phyloP scores from a whole-genome alignment of 2,797 vertebrate species.

The Acipenser oxyrinchus region DNA sequence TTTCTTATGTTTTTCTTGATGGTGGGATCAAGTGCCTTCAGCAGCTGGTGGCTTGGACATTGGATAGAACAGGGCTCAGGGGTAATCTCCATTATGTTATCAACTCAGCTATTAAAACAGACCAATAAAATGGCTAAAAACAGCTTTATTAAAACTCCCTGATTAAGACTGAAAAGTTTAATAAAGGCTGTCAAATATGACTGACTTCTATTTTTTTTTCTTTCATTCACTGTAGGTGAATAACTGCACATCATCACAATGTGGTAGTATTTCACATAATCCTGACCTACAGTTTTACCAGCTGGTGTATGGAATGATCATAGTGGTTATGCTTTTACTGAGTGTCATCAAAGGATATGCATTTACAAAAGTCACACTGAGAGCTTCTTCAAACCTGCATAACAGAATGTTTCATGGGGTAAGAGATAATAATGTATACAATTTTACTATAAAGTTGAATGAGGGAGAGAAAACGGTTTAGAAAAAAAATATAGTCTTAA shows the following conservation, averaged over 20 bases:
- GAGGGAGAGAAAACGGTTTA: neutral
- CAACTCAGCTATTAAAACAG: neutral
- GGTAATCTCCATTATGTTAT: slow-evolving; percentile 41
- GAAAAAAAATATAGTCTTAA: neutral
- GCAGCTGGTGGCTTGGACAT: slow-evolving; percentile 69
- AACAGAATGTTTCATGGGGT: slow-evolving; percentile 64
- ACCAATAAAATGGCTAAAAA: too few relatives aligned
- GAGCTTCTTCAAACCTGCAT: slow-evolving; percentile 52
- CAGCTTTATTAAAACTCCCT: too few relatives aligned
- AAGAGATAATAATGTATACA: slow-evolving; percentile 6
- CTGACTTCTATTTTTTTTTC: neutral
- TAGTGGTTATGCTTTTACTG: slow-evolving; percentile 37
- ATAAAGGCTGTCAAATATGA: too few relatives aligned
- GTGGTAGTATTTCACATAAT: slow-evolving; percentile 40
- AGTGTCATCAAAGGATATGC: slow-evolving; percentile 45
- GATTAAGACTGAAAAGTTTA: too few relatives aligned
- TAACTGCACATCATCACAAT: neutral
- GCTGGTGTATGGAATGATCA: slow-evolving; percentile 43
- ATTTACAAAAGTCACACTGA: slow-evolving; percentile 57
- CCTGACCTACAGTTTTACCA: slow-evolving; percentile 49
- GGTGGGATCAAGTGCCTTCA: slow-evolving; percentile 56
- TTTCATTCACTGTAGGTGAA: neutral
- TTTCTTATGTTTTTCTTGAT: slow-evolving; percentile 48
- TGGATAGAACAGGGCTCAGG: slow-evolving; percentile 60
- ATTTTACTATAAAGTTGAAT: neutral